Conservation (phyloP, 2,888 invertebrate genomes). For the Drosophila kanekoi region DNA sequence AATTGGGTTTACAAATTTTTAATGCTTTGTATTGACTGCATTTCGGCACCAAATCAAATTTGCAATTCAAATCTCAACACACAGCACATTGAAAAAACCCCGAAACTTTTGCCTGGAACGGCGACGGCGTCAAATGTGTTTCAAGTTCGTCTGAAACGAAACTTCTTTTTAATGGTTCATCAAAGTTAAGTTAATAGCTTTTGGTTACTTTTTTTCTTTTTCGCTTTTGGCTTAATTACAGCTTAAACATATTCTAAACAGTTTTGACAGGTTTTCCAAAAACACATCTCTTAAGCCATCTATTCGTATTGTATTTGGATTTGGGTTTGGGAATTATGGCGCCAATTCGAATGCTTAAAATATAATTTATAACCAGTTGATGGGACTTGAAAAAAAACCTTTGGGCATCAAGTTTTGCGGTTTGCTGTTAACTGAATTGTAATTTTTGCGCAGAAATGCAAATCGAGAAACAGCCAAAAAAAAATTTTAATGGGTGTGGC, state of each 20-base stretch:
- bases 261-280: conserved; percentile 60
- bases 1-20: conserved; percentile 66
- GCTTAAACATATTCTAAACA: conserved; percentile 55
- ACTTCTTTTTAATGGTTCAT: conserved; percentile 72
- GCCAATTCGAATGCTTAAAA: conserved; percentile 38
- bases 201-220: conserved; percentile 25
- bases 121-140: conserved; percentile 54
- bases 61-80: conserved; percentile 67
- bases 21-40: conserved; percentile 70
- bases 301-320: conserved; percentile 6
- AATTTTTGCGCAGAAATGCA: conserved; percentile 45
- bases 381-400: conserved; percentile 24
- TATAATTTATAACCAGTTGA: conserved; percentile 52
- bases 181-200: conserved; percentile 71
- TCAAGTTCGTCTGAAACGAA: conserved; percentile 52
- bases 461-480: conserved; percentile 12
- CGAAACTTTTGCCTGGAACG: conserved; percentile 40
- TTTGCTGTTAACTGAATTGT: conserved; percentile 45
- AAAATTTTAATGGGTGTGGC: conserved; percentile 31
- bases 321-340: conserved; percentile 21
- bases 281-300: conserved; percentile 7
- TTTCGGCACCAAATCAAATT: conserved; percentile 60
- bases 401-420: conserved; percentile 1
- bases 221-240: conserved; percentile 63
- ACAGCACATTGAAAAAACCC: conserved; percentile 31